Base-by-base conservation (phyloP, 2,113 vertebrate species). In the Periophthalmus modestus region DNA sequence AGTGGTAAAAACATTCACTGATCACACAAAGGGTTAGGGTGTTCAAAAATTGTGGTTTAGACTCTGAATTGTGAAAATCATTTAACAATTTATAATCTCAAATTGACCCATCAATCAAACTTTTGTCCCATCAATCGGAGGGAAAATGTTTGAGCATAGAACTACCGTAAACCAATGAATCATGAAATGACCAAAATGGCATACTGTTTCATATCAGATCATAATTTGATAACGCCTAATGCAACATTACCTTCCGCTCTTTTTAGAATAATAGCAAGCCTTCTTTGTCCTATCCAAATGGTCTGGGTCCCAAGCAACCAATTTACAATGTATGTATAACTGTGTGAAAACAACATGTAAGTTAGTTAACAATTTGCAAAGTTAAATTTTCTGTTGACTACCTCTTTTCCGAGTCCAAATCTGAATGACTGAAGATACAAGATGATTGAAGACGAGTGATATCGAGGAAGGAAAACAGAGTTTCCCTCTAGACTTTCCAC, bases 261-360 rank as follows among this genome's bases (percentile, higher is more conserved):
- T 73, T 66, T 85, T 88, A 5, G 79, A 62, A 70, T 92, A 95
- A 2, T 95, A 89, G 65, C 94, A 95, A 3, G 93, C 84, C 58
- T 96, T 95, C 82, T 86, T 94, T 1, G 7, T 75, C 61, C 88
- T 66, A 0, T 82, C 78, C 6, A 88, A 21, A n/a, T 9, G 9
- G 0, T 84, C 69, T 19, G 93, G 92, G 66, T 95, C 93, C 94
- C 94, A 95, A 0, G 88, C 89, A 0, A 88, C 58, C 72, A 93
- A 70, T 6, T 90, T 93, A 70, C 91, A 94, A 55, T 95, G 94
- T 52, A 95, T 89, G 73, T 91, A 95, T 2, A 95, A 82, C 95
- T 96, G 63, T 21, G 70, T 18, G 72, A 28, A 23, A 13, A 62
- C 18, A 39, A 10, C 6, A 65, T 2, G 2, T 15, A 0, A 18